Evolutionary conservation across 2,113 vertebrate genomes (phyloP).

Genomic region (Bolborhynchus lineola): DNA sequence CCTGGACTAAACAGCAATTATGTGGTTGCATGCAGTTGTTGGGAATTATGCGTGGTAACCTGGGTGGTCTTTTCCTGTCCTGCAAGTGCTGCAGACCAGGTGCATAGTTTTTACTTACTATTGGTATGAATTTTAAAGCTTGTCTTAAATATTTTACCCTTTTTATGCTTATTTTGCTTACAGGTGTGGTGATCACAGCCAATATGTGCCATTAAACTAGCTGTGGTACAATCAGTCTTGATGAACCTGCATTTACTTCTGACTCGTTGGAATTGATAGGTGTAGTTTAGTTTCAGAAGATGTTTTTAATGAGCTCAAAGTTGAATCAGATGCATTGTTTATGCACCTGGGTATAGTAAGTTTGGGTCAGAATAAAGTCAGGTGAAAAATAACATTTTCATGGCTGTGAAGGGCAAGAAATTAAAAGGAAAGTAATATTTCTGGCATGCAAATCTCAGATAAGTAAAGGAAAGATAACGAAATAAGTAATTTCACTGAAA

Average conservation of each 20-base stretch:
- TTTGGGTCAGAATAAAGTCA: background rate
- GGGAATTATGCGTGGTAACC: background rate
- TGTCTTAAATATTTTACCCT: background rate
- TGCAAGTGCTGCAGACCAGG: background rate
- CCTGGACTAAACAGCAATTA: background rate
- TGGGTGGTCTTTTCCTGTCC: background rate
- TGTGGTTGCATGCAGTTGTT: background rate
- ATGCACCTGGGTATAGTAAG: background rate
- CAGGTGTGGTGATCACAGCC: rapidly evolving
- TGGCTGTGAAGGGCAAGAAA: background rate
- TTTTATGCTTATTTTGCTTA: background rate
- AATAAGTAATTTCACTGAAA: background rate
- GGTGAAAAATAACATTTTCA: background rate
- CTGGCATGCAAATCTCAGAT: background rate
- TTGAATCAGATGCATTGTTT: background rate
- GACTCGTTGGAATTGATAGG: background rate
- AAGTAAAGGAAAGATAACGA: background rate
- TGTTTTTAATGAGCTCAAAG: background rate
- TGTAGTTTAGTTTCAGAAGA: background rate
- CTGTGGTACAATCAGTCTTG: background rate
- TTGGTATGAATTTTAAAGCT: background rate
- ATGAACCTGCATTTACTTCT: background rate
- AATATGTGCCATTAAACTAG: background rate
- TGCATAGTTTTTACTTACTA: background rate
- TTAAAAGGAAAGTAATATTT: background rate